Percentiles rank a stretch among this genome's conserved stretches.
Conservation (phyloP, 2,888 invertebrate genomes). For the Diachrysia chrysitis region DNA sequence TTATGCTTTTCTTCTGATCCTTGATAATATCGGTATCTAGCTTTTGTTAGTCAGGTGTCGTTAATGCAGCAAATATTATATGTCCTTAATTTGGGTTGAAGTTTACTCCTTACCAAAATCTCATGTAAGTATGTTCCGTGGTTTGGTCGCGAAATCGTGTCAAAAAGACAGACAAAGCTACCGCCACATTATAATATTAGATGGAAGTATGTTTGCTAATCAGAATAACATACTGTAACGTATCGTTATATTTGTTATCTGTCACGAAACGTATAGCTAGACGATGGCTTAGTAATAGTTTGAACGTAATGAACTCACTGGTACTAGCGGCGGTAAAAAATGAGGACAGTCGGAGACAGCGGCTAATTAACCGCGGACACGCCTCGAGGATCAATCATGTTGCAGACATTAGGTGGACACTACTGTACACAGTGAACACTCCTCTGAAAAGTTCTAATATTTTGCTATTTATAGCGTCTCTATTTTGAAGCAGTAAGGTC, state of each 20-base stretch:
- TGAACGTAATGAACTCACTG: not conserved
- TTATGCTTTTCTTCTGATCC: no score
- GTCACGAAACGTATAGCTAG: not conserved
- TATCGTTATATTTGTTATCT: not conserved
- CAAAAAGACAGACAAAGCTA: no score
- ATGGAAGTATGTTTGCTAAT: not conserved
- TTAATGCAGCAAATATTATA: no score
- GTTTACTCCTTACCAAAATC: no score
- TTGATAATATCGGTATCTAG: no score
- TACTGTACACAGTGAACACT: not conserved
- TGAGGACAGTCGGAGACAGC: slow-evolving; percentile 23
- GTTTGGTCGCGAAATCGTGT: no score
- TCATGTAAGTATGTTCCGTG: no score
- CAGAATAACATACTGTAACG: not conserved
- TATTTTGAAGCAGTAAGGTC: no score
- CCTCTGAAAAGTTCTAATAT: not conserved
- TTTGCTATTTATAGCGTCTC: not conserved
- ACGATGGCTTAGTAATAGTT: not conserved
- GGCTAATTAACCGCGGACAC: slow-evolving; percentile 25
- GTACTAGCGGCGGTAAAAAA: not conserved
- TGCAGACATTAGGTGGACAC: not conserved
- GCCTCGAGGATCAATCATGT: slow-evolving; percentile 23
- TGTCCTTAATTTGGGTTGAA: no score
- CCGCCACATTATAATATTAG: no score
- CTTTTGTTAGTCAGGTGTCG: no score